Evolutionary conservation across 2,888 invertebrate species (phyloP), one percentile per base, ranked within the genome.

Genomic region (Microchrysa polita): DNA sequence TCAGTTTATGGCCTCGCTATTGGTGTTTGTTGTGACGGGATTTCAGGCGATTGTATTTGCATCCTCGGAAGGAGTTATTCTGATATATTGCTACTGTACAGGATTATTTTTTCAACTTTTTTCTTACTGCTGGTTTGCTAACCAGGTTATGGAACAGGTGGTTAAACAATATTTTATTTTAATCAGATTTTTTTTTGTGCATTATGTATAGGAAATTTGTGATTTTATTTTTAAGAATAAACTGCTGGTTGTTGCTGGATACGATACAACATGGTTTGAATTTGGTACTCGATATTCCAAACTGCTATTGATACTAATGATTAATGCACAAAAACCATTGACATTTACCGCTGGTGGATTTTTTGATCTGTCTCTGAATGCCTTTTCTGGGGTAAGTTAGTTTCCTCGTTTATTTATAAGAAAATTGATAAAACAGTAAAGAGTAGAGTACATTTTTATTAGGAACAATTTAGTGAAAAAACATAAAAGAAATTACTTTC

Each of bases 61-160:
- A 5, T 67, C 27, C 2, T 9, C 79, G 1, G 77, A 75, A 52
- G 79, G 77, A 10, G 73, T 78, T 5, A n/a, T 78, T 14, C 71
- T 81, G 1, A 79, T 81, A 73, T 81, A 81, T 60, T 78, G 79
- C 0, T 77, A 81, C 60, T 78, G 79, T 12, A 75, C 77, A 57
- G 81, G 81, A 53, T 78, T 82, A 16, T 34, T 78, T 81, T 23
- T 76, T 2, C 78, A 83, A 34, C 74, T 82, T 2, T 79, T 82
- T 9, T 40, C 80, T 1, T 81, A 80, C 42, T 82, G 81, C 60
- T 82, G 80, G 79, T 81, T 80, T 63, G 81, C 81, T n/a, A 82
- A 81, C 72, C 79, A 81, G 67, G 80, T 81, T 1, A 79, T 77
- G 40, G 80, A 80, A 22, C 79, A 80, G 79, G 80, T 80, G n/a